Base-by-base conservation (phyloP, 2,888 invertebrate species). In the Unio delphinus region DNA sequence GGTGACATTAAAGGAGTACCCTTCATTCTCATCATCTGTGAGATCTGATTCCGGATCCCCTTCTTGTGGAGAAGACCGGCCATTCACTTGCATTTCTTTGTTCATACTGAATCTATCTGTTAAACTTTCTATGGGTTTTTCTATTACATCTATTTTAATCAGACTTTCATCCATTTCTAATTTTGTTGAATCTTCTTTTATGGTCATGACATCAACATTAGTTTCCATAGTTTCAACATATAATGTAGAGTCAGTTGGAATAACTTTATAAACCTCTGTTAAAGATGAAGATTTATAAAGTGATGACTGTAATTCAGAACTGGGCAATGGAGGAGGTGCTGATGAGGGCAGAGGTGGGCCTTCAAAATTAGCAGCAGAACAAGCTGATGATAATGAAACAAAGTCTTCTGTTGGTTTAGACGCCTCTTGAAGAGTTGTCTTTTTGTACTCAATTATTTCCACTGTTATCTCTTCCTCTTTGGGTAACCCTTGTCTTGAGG, bases 271-370 rank as follows among this genome's bases (percentile, higher is more conserved):
- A 45, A 45, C 45, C 45, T 11, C 45, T 45, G 45, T 11, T 45
- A 45, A 11, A 45, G 11, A 45, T 45, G 45, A 45, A 45, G 45
- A 45, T 11, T 45, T 45, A 45, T 11, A 45, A 45, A 45, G 45
- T 11, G 45, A 45, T 45, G 45, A 45, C 45, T 45, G 45, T 8
- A 45, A 45, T 45, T 11, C 45, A 45, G 45, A 45, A 45, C 11
- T 17, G 30, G 69, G 57, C 7, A 72, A 62, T 54, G 80, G 67
- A 11, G 84, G 86, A n/a, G 83, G 84, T 17, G 81, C 78, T 68
- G 78, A 77, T 26, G 72, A 73, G 26, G 84, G 83, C 15, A 86
- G 70, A 20, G 83, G 83, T 30, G 83, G 84, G 17, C 83, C 80
- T 20, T 76, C 77, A 30, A 82, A 83, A 58, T 80, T 81, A 20